Evolutionary conservation across 2,888 invertebrate species (phyloP).

Genomic region (Ormyrus nitidulus): DNA sequence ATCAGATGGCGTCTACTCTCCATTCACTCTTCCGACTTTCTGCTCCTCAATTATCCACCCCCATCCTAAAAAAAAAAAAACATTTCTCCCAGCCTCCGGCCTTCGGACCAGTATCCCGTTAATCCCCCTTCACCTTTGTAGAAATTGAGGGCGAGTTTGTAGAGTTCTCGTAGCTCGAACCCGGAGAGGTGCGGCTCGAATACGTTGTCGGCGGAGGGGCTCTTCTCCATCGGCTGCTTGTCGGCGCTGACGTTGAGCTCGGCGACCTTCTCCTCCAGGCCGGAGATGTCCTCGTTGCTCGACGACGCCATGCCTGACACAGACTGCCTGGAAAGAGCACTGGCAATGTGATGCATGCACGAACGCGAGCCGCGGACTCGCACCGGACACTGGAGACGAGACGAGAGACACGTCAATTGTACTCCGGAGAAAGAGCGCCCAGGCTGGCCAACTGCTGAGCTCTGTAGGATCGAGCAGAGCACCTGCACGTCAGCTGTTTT

Average conservation of each 20-base stretch:
- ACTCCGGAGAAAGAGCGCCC: neutral
- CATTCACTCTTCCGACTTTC: too few species aligned
- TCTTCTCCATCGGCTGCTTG: neutral
- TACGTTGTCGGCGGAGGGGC: conserved; percentile 57
- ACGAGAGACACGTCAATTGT: conserved; percentile 32
- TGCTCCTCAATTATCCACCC: too few species aligned
- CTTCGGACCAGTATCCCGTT: too few species aligned
- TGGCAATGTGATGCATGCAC: neutral
- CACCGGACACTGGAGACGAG: neutral
- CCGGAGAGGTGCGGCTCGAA: conserved; percentile 72
- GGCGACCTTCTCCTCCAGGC: conserved; percentile 32
- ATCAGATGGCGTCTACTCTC: too few species aligned
- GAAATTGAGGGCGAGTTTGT: conserved; percentile 91
- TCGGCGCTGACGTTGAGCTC: neutral
- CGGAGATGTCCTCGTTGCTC: conserved; percentile 25
- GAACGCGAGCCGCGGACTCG: neutral
- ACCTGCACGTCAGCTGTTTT: conserved; percentile 45
- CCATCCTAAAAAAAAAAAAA: too few species aligned
- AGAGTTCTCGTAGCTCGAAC: conserved; percentile 82
- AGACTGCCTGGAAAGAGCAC: neutral
- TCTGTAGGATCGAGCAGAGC: neutral
- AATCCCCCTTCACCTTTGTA: conserved; percentile 87
- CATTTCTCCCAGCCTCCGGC: too few species aligned
- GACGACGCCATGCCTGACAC: conserved; percentile 42
- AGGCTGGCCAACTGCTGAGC: conserved; percentile 10